A percentile compares a stretch with the other conserved stretches of the same genome.
Evolutionary conservation across 2,113 vertebrate species (phyloP).

Genomic region (Atrichornis clamosus): DNA sequence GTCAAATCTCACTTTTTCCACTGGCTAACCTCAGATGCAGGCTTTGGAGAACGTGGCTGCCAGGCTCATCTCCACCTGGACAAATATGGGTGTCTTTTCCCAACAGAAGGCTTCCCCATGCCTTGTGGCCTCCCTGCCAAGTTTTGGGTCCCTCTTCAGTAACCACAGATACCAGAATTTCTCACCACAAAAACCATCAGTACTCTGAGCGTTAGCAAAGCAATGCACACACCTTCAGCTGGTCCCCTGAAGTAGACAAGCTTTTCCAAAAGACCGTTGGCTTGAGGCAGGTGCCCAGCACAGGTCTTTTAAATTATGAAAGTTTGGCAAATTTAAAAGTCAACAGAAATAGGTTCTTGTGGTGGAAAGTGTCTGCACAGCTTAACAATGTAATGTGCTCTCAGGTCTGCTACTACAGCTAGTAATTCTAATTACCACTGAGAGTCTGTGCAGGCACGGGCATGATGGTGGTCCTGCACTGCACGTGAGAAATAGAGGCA

Average conservation of each 20-base stretch:
- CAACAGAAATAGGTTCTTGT: neutral
- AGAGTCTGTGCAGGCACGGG: neutral
- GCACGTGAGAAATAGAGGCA: neutral
- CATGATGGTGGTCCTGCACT: rapidly evolving
- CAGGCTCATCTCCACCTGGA: neutral
- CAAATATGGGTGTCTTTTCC: neutral
- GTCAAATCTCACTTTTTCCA: neutral
- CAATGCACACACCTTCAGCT: rapidly evolving
- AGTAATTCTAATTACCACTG: too few species aligned
- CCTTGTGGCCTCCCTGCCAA: neutral
- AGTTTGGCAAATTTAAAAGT: neutral
- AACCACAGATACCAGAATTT: neutral
- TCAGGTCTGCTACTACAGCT: neutral
- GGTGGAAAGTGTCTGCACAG: neutral
- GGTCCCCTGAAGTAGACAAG: neutral
- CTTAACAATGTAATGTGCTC: neutral
- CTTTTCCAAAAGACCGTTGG: neutral
- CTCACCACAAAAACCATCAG: neutral
- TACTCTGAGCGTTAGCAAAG: neutral
- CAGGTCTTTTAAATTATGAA: neutral
- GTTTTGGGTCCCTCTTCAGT: neutral
- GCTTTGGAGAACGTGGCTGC: neutral
- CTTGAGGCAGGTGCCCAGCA: neutral
- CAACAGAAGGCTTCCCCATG: neutral
- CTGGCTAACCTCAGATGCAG: neutral